Evolutionary conservation across 2,113 vertebrate genomes (phyloP).

Genomic region (Mohoua ochrocephala): DNA sequence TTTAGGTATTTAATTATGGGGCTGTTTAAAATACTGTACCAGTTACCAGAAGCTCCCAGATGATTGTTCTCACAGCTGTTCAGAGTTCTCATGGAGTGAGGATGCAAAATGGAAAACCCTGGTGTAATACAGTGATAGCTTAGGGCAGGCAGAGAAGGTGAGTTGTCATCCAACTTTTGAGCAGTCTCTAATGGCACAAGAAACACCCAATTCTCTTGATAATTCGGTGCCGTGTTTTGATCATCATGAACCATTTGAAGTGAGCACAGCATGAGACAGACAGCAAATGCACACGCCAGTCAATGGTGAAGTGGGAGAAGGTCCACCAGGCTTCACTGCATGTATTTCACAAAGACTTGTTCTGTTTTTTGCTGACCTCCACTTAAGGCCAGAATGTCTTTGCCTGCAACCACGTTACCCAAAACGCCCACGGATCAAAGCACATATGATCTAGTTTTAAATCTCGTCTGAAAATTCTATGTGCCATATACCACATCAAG

Average conservation of each 20-base stretch:
- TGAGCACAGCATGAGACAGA: background rate
- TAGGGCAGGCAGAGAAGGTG: background rate
- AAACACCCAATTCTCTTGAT: background rate
- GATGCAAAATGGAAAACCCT: background rate
- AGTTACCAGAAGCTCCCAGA: background rate
- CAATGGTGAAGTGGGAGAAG: background rate
- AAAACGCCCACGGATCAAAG: background rate
- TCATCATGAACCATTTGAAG: background rate
- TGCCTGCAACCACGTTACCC: background rate
- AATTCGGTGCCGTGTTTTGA: background rate
- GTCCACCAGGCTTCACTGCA: background rate
- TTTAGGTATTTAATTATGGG: background rate
- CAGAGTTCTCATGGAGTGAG: background rate
- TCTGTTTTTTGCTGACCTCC: background rate
- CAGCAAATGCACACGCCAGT: background rate
- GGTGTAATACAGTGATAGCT: background rate
- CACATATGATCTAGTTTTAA: background rate
- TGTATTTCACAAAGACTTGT: background rate
- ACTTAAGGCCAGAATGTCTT: background rate
- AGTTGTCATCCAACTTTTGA: background rate
- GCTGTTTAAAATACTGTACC: background rate
- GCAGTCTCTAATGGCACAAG: background rate
- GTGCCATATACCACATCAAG: background rate
- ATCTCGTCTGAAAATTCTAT: background rate
- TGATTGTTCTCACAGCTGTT: background rate